A percentile compares a stretch with the other conserved stretches of the same genome.
Evolutionary conservation across 1,140 invertebrate genomes (phyloP).

Genomic region (Aricia agestis): DNA sequence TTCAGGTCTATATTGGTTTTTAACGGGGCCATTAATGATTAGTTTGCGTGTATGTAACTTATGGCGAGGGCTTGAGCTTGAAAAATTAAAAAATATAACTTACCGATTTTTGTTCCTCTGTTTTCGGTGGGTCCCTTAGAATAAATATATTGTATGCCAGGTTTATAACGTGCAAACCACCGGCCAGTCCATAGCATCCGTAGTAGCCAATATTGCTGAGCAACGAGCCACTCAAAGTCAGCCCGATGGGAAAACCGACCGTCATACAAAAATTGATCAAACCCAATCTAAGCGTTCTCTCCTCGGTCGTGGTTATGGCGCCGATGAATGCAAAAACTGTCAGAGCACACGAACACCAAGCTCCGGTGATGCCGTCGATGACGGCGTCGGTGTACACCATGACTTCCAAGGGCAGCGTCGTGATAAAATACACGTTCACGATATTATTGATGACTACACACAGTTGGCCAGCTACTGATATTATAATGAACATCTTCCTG

Average conservation of each 20-base stretch:
- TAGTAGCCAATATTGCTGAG: slow-evolving; percentile 62
- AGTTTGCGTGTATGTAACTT: not conserved
- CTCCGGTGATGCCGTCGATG: slow-evolving; percentile 63
- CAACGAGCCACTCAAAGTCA: slow-evolving; percentile 61
- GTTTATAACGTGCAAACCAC: slow-evolving; percentile 48
- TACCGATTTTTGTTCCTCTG: slow-evolving; percentile 79
- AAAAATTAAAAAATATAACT: slow-evolving; percentile 53
- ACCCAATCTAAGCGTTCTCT: slow-evolving; percentile 76
- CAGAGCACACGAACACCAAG: slow-evolving; percentile 74
- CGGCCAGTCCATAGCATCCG: slow-evolving; percentile 53
- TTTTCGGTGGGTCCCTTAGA: slow-evolving; percentile 76
- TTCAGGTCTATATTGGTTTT: no score
- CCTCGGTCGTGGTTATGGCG: slow-evolving; percentile 72
- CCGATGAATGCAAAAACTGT: slow-evolving; percentile 76
- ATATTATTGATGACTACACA: slow-evolving; percentile 64
- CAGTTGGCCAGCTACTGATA: slow-evolving; percentile 51
- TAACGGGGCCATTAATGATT: not conserved
- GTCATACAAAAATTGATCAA: slow-evolving; percentile 74
- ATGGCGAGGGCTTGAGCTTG: not conserved
- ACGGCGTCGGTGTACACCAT: slow-evolving; percentile 32
- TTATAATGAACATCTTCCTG: slow-evolving; percentile 76
- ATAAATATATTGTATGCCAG: slow-evolving; percentile 50
- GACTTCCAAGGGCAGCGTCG: slow-evolving; percentile 61
- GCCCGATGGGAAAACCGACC: slow-evolving; percentile 68
- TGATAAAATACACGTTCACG: slow-evolving; percentile 71